phyloP scores from a whole-genome alignment of 2,888 invertebrate species.

The Agrochola macilenta region DNA sequence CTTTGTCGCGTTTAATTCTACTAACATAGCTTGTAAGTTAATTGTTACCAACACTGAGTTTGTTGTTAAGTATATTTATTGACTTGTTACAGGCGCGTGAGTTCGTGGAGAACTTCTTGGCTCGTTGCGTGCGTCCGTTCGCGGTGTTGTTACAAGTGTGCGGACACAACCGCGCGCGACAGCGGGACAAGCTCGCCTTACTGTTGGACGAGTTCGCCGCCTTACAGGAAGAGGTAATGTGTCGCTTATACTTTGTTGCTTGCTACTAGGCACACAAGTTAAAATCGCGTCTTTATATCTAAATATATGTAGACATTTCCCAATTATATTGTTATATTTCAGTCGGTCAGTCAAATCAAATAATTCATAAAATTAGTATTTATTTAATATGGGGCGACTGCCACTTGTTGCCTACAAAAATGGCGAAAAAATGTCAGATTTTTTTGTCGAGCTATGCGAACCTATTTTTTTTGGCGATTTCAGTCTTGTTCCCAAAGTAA shows the following conservation, averaged over 20 bases:
- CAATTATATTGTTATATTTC: not conserved
- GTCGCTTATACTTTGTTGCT: no score
- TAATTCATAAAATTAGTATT: not conserved
- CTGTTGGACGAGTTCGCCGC: slow-evolving; percentile 97
- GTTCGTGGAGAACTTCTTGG: slow-evolving; percentile 96
- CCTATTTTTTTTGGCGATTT: not conserved
- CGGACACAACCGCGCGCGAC: slow-evolving; percentile 98
- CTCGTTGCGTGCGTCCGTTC: slow-evolving; percentile 96
- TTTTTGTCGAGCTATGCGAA: not conserved
- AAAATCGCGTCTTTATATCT: not conserved
- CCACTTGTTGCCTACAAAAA: not conserved
- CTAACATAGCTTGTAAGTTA: not conserved
- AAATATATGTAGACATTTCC: not conserved
- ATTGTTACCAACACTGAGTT: not conserved
- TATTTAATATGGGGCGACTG: no score
- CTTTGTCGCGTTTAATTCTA: not conserved
- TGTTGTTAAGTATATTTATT: not conserved
- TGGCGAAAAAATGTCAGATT: not conserved
- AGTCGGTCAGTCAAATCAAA: not conserved
- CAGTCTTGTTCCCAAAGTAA: no score
- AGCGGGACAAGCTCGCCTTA: slow-evolving; percentile 97
- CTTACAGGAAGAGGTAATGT: slow-evolving; percentile 96
- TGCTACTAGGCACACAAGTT: not conserved
- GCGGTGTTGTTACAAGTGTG: slow-evolving; percentile 96
- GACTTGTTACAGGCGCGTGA: slow-evolving; percentile 92